Percentiles rank a stretch among this genome's conserved stretches.
Evolutionary conservation across 1,140 invertebrate genomes (phyloP).

Genomic region (Halictus rubicundus): DNA sequence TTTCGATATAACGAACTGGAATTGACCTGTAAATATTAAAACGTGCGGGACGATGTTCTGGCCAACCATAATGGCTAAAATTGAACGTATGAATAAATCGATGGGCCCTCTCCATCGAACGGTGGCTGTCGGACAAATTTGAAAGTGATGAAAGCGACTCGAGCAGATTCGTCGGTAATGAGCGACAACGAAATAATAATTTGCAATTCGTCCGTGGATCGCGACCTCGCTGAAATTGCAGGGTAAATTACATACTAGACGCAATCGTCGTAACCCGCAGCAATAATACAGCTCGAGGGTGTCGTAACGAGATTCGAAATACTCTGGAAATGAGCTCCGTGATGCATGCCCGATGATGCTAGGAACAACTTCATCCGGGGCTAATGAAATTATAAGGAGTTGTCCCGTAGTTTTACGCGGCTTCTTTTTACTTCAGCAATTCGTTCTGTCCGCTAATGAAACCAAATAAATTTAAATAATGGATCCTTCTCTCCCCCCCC

Average conservation of each 20-base stretch:
- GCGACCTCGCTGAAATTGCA: slow-evolving; percentile 6
- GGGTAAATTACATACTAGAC: slow-evolving; percentile 14
- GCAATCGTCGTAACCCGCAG: not conserved
- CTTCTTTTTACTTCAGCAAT: not conserved
- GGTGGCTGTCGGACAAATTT: too few relatives aligned
- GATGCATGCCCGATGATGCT: slow-evolving; percentile 5
- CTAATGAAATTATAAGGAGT: slow-evolving; percentile 3
- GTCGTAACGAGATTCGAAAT: slow-evolving; percentile 21
- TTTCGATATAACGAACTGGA: too few relatives aligned
- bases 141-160: not conserved
- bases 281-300: slow-evolving; percentile 7
- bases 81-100: too few relatives aligned
- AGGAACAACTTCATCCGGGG: not conserved
- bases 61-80: too few relatives aligned
- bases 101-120: too few relatives aligned
- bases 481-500: not conserved
- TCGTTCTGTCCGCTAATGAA: not conserved
- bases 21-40: too few relatives aligned
- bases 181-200: slow-evolving; percentile 19
- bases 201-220: slow-evolving; percentile 11
- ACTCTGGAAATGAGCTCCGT: slow-evolving; percentile 4
- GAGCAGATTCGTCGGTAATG: not conserved
- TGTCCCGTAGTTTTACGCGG: not conserved
- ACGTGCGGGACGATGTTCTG: too few relatives aligned
- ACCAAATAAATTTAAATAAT: slow-evolving; percentile 4